A percentile compares a stretch with the other conserved stretches of the same genome.
These are phyloP conservation scores for Dromius quadrimaculatus DNA, from an alignment of 2,888 invertebrate species.

Conservation along the genomic window DNA sequence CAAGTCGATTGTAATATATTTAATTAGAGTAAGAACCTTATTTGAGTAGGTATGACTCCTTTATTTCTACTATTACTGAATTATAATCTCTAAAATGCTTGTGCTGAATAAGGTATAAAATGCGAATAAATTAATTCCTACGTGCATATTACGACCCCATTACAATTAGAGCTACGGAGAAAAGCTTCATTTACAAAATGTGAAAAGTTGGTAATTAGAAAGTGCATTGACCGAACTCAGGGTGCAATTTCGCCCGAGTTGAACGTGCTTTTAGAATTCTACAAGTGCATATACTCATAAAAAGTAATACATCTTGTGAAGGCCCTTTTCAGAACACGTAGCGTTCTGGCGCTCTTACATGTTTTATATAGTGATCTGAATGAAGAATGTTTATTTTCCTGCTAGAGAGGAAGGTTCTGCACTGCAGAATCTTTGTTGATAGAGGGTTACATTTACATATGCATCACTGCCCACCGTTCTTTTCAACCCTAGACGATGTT, in stretches of 20 bases:
- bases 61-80: not conserved
- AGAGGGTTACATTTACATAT: conserved; percentile 51
- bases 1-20: too few relatives aligned
- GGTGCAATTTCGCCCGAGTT: conserved; percentile 17
- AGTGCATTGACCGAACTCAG: conserved; percentile 22
- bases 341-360: conserved; percentile 36
- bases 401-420: conserved; percentile 19
- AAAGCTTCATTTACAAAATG: conserved; percentile 38
- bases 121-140: conserved; percentile 27
- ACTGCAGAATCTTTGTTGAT: conserved; percentile 45
- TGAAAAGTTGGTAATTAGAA: conserved; percentile 38
- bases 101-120: conserved; percentile 28
- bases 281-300: conserved; percentile 47
- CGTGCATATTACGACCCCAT: conserved; percentile 24
- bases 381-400: conserved; percentile 47
- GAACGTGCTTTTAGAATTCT: conserved; percentile 48
- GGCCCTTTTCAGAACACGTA: conserved; percentile 30
- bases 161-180: conserved; percentile 25
- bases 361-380: conserved; percentile 50
- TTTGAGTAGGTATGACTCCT: not conserved
- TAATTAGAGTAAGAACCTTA: too few relatives aligned
- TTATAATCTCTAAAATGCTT: conserved; percentile 2
- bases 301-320: conserved; percentile 50
- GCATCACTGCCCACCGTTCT: conserved; percentile 37
- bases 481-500: not conserved